Evolutionary conservation across 2,888 invertebrate species (phyloP).

Genomic region (Zygaena filipendulae): DNA sequence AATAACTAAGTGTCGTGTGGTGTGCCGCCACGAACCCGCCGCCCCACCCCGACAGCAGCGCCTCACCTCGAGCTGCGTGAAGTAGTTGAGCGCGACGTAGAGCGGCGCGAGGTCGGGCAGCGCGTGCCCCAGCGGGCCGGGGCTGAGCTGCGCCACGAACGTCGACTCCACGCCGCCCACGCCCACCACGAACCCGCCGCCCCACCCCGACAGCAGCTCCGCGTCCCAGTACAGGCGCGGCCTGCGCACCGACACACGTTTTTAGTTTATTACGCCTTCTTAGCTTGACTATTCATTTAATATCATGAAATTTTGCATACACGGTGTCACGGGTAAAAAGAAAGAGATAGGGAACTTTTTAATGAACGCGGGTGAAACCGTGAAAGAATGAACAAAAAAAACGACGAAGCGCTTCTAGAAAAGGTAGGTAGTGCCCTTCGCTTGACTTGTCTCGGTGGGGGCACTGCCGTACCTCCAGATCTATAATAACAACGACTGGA

Average conservation of each 20-base stretch:
- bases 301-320: too few species aligned
- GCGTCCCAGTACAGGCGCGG: slow-evolving; percentile 45
- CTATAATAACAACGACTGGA: too few species aligned
- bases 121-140: slow-evolving; percentile 72
- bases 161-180: slow-evolving; percentile 86
- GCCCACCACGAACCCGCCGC: slow-evolving; percentile 76
- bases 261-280: background rate
- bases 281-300: background rate
- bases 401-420: too few species aligned
- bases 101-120: slow-evolving; percentile 77
- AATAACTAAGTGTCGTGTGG: too few species aligned
- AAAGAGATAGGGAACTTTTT: too few species aligned
- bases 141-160: slow-evolving; percentile 75
- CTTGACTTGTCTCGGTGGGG: too few species aligned
- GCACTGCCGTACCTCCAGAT: too few species aligned
- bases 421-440: too few species aligned
- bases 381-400: too few species aligned
- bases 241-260: slow-evolving; percentile 20
- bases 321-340: too few species aligned
- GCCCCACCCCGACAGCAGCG: slow-evolving; percentile 33
- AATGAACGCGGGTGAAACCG: too few species aligned
- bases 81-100: slow-evolving; percentile 84
- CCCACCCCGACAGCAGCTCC: slow-evolving; percentile 31
- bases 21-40: slow-evolving; percentile 74
- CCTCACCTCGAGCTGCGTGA: slow-evolving; percentile 82